Evolutionary conservation across 2,113 vertebrate genomes (phyloP).

Genomic region (Penelope pileata): DNA sequence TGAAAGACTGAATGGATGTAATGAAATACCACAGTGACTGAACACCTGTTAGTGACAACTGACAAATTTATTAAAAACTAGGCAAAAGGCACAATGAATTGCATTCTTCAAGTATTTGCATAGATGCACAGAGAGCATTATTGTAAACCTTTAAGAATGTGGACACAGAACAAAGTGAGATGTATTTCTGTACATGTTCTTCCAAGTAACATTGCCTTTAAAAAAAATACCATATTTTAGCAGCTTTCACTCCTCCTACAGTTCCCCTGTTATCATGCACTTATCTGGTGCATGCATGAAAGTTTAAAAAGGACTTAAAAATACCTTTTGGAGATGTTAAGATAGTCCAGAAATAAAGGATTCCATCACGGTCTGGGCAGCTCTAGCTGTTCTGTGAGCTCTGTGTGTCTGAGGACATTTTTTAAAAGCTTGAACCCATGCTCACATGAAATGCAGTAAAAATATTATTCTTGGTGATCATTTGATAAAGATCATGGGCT

Average conservation of each 20-base stretch:
- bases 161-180: conserved; percentile 55
- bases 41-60: conserved; percentile 25
- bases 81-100: conserved; percentile 78
- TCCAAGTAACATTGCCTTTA: conserved; percentile 17
- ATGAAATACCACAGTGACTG: neutral
- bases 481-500: neutral
- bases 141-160: conserved; percentile 78
- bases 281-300: neutral
- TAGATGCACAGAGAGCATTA: conserved; percentile 73
- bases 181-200: conserved; percentile 25
- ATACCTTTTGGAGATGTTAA: neutral
- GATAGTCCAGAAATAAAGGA: neutral
- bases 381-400: neutral
- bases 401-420: neutral
- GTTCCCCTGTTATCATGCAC: neutral
- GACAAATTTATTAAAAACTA: conserved; percentile 78
- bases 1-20: neutral
- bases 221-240: conserved; percentile 25
- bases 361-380: neutral
- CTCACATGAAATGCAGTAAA: neutral
- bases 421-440: neutral
- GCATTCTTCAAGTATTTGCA: conserved; percentile 84
- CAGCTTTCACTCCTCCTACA: conserved; percentile 20
- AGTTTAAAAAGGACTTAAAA: neutral
- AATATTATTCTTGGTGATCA: neutral